Percentiles rank a stretch among this genome's conserved stretches.
Conservation (phyloP, 2,888 invertebrate genomes). For the Eristalinus aeneus region DNA sequence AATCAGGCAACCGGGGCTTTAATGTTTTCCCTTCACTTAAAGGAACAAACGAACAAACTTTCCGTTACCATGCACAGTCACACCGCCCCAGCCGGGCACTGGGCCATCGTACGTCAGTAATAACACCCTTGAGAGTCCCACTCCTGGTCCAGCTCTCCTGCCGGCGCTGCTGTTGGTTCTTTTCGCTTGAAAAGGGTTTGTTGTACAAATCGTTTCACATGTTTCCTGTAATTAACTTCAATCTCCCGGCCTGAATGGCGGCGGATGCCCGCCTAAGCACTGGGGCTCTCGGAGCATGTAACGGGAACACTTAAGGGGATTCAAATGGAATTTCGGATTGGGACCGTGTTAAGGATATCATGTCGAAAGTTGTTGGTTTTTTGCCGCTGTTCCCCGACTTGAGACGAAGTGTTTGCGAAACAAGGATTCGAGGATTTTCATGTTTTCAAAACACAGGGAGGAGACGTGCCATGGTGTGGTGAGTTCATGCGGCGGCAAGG, state of each 20-base stretch:
- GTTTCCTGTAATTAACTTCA: slow-evolving; percentile 67
- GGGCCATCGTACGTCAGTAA: slow-evolving; percentile 33
- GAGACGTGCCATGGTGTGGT: slow-evolving; percentile 3
- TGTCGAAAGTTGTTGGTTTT: background rate
- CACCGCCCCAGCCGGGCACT: background rate
- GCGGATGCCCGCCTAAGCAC: background rate
- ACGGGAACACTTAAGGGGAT: slow-evolving; percentile 25
- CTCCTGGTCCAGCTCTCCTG: background rate
- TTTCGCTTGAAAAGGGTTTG: slow-evolving; percentile 41
- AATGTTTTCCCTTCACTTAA: slow-evolving; percentile 57
- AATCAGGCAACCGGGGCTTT: slow-evolving; percentile 16
- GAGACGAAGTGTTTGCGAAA: slow-evolving; percentile 23
- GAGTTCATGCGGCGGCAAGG: background rate
- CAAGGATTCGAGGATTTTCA: slow-evolving; percentile 20
- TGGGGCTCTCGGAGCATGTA: background rate
- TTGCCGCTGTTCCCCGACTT: background rate
- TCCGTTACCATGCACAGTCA: background rate
- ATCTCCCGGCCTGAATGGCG: slow-evolving; percentile 29
- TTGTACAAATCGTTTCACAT: slow-evolving; percentile 65
- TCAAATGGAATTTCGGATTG: slow-evolving; percentile 34
- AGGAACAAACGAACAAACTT: slow-evolving; percentile 48
- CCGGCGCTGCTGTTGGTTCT: slow-evolving; percentile 25
- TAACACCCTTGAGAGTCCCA: slow-evolving; percentile 40
- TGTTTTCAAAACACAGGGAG: slow-evolving; percentile 49
- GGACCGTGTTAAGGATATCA: slow-evolving; percentile 1